Conservation (phyloP, 2,113 vertebrate genomes). For the Brachyhypopomus gauderio region DNA sequence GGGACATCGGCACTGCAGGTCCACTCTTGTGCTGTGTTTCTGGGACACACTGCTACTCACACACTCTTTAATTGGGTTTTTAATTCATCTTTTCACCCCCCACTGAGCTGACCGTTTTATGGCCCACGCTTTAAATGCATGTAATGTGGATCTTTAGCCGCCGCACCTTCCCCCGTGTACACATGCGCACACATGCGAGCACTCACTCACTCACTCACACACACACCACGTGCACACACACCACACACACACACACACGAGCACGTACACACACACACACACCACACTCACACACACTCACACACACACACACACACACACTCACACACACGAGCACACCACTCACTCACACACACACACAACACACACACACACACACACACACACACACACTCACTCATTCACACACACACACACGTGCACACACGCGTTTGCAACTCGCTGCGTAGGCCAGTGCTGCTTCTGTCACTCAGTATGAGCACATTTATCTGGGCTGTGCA, state of each 20-base stretch:
- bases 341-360: not conserved
- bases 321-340: too few species aligned
- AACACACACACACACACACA: not conserved
- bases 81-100: not conserved
- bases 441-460: slow-evolving; percentile 30
- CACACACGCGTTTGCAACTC: slow-evolving; percentile 35
- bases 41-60: not conserved
- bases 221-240: not conserved
- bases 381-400: slow-evolving; percentile 25
- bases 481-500: slow-evolving; percentile 49
- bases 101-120: not conserved
- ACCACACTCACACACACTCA: not conserved
- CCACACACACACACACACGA: slow-evolving; percentile 25
- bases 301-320: slow-evolving; percentile 22
- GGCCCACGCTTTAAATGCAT: not conserved
- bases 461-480: slow-evolving; percentile 41
- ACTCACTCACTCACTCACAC: not conserved
- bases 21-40: not conserved
- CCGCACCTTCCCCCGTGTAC: slow-evolving; percentile 18
- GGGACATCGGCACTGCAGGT: not conserved
- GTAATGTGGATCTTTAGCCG: slow-evolving; percentile 2
- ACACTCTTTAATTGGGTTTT: slow-evolving; percentile 29
- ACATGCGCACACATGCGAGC: slow-evolving; percentile 22
- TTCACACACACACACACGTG: too few species aligned
- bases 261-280: not conserved